Evolutionary conservation across 2,113 vertebrate genomes (phyloP), one percentile per base, ranked within the genome.

Genomic region (Trinectes maculatus): DNA sequence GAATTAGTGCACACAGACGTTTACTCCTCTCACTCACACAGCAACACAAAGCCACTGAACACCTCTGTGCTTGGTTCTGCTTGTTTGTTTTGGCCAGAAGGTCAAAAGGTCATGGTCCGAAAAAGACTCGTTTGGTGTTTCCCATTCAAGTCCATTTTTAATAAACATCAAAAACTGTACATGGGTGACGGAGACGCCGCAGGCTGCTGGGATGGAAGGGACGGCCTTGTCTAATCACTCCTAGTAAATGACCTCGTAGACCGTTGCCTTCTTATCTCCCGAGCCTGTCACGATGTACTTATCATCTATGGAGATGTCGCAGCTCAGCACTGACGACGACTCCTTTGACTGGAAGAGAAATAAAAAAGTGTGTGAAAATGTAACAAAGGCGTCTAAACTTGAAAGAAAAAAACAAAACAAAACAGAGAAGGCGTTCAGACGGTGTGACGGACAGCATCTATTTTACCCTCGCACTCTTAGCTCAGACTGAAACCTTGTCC

Each of bases 211-310:
- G 61, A 34, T 21, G 49, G 48, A 42, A 29, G 26, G n/a, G 58
- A 18, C 5, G 58, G 53, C 67, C 31, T 54, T 44, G 15, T 26
- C 19, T n/a, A 34, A 22, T 19, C 48, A 26, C 24, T 52, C 55
- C 87, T 91, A 98, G 89, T 98, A 98, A 92, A 98, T 98, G 87
- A 98, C 96, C 91, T 98, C 96, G 47, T 98, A 98, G 80, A 98
- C 96, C 1, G 96, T 98, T 47, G 96, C 96, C 86, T 98, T 98
- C 93, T 98, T 98, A 91, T 98, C 96, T 53, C 96, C 96, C 13
- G 96, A 98, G 79, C 96, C 96, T 1, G 96, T 98, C 80, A 98
- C 96, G 18, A 98, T 98, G 87, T 98, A 98, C 84, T 98, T 98
- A 90, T 98, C 96, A 61, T 98, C 96, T 0, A 95, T 95, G 0